These are phyloP conservation scores for Melikaiella ostensackeni DNA, from an alignment of 2,888 invertebrate species.

Conservation along the genomic window DNA sequence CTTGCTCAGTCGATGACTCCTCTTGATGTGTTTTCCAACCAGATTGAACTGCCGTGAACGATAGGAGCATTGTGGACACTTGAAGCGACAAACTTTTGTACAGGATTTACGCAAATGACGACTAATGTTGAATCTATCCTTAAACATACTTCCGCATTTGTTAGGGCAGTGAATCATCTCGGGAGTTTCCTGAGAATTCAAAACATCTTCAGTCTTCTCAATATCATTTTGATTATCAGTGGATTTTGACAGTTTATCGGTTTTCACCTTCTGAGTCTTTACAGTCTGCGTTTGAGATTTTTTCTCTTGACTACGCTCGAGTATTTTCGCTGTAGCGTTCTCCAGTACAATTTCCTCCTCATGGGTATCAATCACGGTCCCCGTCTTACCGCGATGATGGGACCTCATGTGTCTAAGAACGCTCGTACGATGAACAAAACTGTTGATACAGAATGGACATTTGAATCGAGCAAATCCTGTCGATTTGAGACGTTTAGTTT, in stretches of 20 bases:
- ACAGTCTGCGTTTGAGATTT: neutral
- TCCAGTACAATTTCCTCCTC: conserved; percentile 1
- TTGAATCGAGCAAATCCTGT: conserved; percentile 61
- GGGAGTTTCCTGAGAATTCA: neutral
- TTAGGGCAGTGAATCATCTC: conserved; percentile 13
- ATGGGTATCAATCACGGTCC: conserved; percentile 8
- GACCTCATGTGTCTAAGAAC: neutral
- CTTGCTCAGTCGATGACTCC: neutral
- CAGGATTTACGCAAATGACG: conserved; percentile 13
- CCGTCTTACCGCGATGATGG: neutral
- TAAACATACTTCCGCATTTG: conserved; percentile 24
- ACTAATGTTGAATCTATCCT: neutral
- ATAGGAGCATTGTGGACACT: conserved; percentile 14
- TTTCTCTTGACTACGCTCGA: neutral
- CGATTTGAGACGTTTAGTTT: neutral
- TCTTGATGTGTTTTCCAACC: conserved; percentile 15
- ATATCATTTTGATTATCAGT: neutral
- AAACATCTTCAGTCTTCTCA: neutral
- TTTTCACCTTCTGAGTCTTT: neutral
- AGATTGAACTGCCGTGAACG: neutral
- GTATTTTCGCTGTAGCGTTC: neutral
- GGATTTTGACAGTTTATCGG: conserved; percentile 13
- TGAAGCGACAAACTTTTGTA: conserved; percentile 2
- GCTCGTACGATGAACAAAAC: conserved; percentile 47
- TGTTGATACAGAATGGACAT: conserved; percentile 71